A percentile compares a stretch with the other conserved stretches of the same genome.
Evolutionary conservation across 2,888 invertebrate species (phyloP).

Genomic region (Epiblema foenella): DNA sequence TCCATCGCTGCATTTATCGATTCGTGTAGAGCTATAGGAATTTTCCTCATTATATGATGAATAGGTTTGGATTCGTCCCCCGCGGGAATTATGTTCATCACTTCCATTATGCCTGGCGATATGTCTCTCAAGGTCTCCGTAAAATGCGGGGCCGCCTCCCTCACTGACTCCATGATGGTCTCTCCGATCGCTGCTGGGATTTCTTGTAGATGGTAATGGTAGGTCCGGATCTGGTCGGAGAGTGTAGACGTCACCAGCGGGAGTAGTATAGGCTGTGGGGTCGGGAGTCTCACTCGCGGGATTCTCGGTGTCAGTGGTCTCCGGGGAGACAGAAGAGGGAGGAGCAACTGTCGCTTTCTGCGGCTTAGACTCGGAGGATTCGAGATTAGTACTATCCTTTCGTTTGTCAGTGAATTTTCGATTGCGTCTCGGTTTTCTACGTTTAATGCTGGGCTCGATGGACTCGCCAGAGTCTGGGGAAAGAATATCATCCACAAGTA

Average conservation of each 20-base stretch:
- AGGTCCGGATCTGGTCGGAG: conserved; percentile 77
- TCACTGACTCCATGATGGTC: conserved; percentile 76
- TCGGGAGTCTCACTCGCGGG: conserved; percentile 64
- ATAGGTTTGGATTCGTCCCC: conserved; percentile 65
- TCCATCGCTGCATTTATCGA: conserved; percentile 73
- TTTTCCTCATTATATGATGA: conserved; percentile 70
- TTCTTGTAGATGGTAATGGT: conserved; percentile 80
- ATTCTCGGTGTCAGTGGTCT: conserved; percentile 61
- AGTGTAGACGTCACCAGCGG: conserved; percentile 76
- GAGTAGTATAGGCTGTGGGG: conserved; percentile 70
- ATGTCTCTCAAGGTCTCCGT: conserved; percentile 77
- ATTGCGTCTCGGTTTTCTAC: conserved; percentile 54
- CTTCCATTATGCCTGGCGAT: conserved; percentile 78
- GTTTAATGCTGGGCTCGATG: conserved; percentile 51
- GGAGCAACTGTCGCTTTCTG: conserved; percentile 70
- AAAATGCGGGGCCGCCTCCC: conserved; percentile 77
- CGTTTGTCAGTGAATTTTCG: conserved; percentile 49
- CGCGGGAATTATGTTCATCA: conserved; percentile 75
- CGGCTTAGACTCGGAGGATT: conserved; percentile 54
- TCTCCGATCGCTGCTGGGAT: conserved; percentile 79
- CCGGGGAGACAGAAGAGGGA: conserved; percentile 66
- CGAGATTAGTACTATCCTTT: conserved; percentile 52
- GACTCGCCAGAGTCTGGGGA: conserved; percentile 62
- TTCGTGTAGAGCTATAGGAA: conserved; percentile 75
- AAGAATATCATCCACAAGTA: conserved; percentile 77